Evolutionary conservation across 2,113 vertebrate species (phyloP).

Genomic region (Halcyon senegalensis): DNA sequence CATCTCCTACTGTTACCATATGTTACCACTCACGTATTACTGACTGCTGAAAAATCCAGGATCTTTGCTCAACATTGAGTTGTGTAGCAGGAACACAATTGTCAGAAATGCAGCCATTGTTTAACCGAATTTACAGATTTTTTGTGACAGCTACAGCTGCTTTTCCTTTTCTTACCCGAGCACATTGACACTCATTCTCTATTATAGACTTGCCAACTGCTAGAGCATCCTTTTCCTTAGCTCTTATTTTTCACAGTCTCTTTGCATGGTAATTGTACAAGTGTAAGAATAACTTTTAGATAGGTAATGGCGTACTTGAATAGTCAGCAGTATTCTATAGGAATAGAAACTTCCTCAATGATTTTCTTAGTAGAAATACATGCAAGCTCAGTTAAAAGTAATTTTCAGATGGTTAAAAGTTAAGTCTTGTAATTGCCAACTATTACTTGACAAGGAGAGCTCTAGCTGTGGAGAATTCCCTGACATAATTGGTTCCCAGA

Average conservation of each 20-base stretch:
- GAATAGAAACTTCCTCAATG: background rate
- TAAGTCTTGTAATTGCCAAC: background rate
- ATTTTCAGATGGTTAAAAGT: background rate
- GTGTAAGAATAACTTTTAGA: background rate
- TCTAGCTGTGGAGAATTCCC: background rate
- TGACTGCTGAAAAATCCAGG: background rate
- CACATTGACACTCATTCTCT: background rate
- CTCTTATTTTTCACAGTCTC: conserved; percentile 3
- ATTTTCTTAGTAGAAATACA: background rate
- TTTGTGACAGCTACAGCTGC: background rate
- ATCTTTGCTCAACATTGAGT: background rate
- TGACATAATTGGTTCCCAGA: background rate
- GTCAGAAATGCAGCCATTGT: background rate
- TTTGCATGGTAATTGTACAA: background rate
- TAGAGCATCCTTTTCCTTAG: background rate
- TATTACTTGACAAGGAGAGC: background rate
- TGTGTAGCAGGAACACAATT: background rate
- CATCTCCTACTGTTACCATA: background rate
- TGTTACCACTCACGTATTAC: background rate
- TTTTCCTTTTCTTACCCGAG: conserved; percentile 20
- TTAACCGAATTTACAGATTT: background rate
- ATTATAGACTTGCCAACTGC: background rate
- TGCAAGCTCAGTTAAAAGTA: background rate
- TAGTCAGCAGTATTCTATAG: background rate
- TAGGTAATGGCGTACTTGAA: background rate